Evolutionary conservation across 2,888 invertebrate genomes (phyloP).

Genomic region (Disparrhopalites patrizii): DNA sequence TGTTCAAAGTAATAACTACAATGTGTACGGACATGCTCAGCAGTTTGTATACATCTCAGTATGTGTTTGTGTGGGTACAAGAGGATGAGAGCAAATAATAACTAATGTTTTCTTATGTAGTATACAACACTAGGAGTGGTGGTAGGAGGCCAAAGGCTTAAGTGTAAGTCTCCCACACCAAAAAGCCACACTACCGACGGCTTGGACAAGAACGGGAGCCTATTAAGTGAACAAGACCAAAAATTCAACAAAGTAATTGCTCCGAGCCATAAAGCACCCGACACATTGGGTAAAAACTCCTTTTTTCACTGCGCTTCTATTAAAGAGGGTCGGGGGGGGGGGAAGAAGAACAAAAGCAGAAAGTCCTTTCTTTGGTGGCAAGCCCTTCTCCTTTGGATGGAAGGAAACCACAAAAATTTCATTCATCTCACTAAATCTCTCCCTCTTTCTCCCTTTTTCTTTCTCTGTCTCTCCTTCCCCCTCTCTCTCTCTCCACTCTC

Average conservation of each 20-base stretch:
- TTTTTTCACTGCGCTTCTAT: neutral
- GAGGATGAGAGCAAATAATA: too few relatives aligned
- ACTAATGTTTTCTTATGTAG: too few relatives aligned
- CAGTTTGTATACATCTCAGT: too few relatives aligned
- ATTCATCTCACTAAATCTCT: neutral
- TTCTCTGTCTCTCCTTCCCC: neutral
- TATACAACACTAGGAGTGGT: too few relatives aligned
- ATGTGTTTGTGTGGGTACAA: too few relatives aligned
- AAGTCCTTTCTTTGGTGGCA: neutral
- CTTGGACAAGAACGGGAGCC: neutral
- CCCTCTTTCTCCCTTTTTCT: neutral
- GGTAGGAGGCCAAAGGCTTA: too few relatives aligned
- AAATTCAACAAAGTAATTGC: constrained; percentile 13
- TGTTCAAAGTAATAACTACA: too few relatives aligned
- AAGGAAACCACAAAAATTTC: neutral
- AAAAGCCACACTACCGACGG: neutral
- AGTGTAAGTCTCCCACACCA: too few relatives aligned
- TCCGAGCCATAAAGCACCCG: constrained; percentile 15
- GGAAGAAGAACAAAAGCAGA: too few relatives aligned
- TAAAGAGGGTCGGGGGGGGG: too few relatives aligned
- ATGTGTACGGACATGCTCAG: too few relatives aligned
- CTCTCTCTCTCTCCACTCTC: neutral
- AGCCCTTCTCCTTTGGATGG: neutral
- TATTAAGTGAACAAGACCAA: constrained; percentile 13
- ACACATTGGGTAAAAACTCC: neutral